A percentile compares a stretch with the other conserved stretches of the same genome.
phyloP scores from a whole-genome alignment of 2,888 invertebrate species.

The Teinopalpus imperialis region DNA sequence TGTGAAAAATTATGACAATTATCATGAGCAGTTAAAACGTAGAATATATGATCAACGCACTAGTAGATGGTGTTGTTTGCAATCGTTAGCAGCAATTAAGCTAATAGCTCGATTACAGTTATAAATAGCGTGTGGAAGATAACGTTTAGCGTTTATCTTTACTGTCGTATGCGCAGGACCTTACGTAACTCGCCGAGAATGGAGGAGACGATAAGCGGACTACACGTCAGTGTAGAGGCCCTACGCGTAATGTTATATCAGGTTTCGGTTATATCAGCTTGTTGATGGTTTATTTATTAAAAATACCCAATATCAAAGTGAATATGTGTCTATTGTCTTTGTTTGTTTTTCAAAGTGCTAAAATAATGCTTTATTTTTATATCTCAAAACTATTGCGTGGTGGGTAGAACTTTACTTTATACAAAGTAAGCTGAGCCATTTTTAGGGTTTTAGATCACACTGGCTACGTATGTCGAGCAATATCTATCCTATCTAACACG shows the following conservation, averaged over 20 bases:
- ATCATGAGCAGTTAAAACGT: slow-evolving; percentile 12
- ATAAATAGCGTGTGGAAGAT: slow-evolving; percentile 17
- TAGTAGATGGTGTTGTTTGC: slow-evolving; percentile 1
- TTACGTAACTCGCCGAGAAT: slow-evolving; percentile 16
- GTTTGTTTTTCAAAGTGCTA: no score
- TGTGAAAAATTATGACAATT: slow-evolving; percentile 4
- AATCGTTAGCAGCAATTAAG: slow-evolving; percentile 20
- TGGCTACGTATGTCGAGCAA: no score
- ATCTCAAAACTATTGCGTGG: no score
- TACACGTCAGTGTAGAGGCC: slow-evolving; percentile 6
- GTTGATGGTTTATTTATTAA: no score
- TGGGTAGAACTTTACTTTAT: no score
- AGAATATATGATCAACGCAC: slow-evolving; percentile 1
- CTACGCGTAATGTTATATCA: neutral
- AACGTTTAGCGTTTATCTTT: slow-evolving; percentile 13
- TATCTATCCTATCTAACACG: no score
- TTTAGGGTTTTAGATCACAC: no score
- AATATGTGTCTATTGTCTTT: no score
- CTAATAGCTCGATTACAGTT: slow-evolving; percentile 20
- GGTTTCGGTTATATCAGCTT: neutral
- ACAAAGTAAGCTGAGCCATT: no score
- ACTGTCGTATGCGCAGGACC: slow-evolving; percentile 10
- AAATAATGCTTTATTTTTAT: no score
- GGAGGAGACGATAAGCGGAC: slow-evolving; percentile 14
- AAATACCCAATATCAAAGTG: no score